Evolutionary conservation across 2,797 vertebrate genomes (phyloP).

Genomic region (Danionella dracula): DNA sequence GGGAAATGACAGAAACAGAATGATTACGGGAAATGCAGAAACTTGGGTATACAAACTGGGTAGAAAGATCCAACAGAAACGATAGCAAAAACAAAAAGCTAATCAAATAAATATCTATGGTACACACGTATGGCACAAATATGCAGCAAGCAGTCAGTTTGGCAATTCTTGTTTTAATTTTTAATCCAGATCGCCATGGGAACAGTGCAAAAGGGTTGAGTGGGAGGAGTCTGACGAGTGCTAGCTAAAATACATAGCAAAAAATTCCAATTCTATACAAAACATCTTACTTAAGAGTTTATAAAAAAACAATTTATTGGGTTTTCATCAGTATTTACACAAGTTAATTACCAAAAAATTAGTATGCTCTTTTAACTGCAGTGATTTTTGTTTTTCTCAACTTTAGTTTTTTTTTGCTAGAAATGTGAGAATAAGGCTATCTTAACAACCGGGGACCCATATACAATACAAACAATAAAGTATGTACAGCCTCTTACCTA

Average conservation of each 20-base stretch:
- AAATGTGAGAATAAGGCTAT: constrained; percentile 99
- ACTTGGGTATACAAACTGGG: constrained; percentile 81
- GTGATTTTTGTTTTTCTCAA: constrained; percentile 49
- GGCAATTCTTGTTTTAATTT: constrained; percentile 78
- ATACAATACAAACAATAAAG: constrained; percentile 92
- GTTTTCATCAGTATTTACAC: constrained; percentile 92
- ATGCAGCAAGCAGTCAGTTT: constrained; percentile 98
- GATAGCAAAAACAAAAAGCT: constrained; percentile 58
- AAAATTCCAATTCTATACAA: constrained; percentile 99
- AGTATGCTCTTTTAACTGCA: constrained; percentile 69
- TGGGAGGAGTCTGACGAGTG: constrained; percentile 88
- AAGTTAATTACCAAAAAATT: constrained; percentile 96
- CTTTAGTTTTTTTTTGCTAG: constrained; percentile 71
- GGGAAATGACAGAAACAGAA: constrained; percentile 71
- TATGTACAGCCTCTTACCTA: constrained; percentile 97
- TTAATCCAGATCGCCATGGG: constrained; percentile 74
- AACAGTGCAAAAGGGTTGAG: constrained; percentile 92
- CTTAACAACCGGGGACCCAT: constrained; percentile 94
- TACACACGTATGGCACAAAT: constrained; percentile 99
- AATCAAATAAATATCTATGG: constrained; percentile 99
- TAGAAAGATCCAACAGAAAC: constrained; percentile 68
- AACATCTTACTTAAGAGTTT: constrained; percentile 97
- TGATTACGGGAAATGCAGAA: constrained; percentile 26
- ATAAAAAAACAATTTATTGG: constrained; percentile 84
- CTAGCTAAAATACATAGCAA: constrained; percentile 99